These are phyloP conservation scores for Sander vitreus DNA, from an alignment of 2,113 vertebrate genomes.

Conservation along the genomic window DNA sequence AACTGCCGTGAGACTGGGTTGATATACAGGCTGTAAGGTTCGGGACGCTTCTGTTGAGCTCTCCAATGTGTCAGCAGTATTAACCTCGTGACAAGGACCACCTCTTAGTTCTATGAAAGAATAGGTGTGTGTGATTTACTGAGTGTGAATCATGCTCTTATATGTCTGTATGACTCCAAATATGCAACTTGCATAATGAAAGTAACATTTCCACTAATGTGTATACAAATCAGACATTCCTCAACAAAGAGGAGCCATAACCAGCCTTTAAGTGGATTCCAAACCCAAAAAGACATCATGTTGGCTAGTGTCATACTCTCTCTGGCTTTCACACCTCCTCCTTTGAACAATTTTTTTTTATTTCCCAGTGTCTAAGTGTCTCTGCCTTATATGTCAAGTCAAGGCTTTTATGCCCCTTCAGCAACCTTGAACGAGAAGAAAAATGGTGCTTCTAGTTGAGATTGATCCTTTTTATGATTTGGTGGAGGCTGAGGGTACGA, in stretches of 20 bases:
- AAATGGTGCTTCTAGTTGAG: conserved; percentile 57
- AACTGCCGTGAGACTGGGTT: too few relatives aligned
- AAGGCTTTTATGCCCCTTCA: conserved; percentile 42
- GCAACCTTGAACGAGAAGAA: conserved; percentile 60
- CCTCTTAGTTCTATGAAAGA: neutral
- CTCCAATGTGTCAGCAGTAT: neutral
- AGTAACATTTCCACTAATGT: neutral
- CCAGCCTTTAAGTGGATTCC: neutral
- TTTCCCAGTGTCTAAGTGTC: conserved; percentile 17
- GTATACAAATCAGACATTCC: neutral
- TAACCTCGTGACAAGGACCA: neutral
- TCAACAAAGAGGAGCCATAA: neutral
- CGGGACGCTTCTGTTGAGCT: neutral
- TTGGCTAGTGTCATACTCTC: neutral
- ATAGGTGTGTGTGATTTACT: neutral
- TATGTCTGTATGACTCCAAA: neutral
- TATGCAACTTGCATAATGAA: neutral
- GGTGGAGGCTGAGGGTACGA: conserved; percentile 49
- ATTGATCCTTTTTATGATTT: conserved; percentile 71
- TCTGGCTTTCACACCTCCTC: conserved; percentile 6
- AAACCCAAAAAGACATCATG: neutral
- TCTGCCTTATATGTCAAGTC: conserved; percentile 12
- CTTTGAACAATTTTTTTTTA: conserved; percentile 21
- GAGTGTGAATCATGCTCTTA: neutral
- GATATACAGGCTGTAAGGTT: neutral